These are phyloP conservation scores for Zophobas morio DNA, from an alignment of 1,140 invertebrate genomes.

Conservation along the genomic window DNA sequence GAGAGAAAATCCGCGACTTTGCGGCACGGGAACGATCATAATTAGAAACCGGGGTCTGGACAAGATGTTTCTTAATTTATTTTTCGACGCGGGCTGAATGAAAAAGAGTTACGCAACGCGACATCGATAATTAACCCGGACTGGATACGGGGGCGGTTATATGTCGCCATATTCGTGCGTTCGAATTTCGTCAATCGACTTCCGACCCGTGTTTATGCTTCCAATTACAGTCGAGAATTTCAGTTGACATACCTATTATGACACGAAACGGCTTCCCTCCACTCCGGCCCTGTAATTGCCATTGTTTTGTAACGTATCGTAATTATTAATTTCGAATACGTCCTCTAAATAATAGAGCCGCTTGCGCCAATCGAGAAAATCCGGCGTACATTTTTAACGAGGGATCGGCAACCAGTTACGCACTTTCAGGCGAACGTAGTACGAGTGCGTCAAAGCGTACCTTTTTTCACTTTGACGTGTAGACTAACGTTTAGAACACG, in stretches of 20 bases:
- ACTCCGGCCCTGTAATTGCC: constrained; percentile 1
- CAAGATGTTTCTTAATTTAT: not conserved
- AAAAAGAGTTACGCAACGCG: too few relatives aligned
- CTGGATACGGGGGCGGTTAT: constrained; percentile 24
- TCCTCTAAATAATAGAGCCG: constrained; percentile 15
- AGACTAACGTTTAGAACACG: not conserved
- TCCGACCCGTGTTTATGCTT: constrained; percentile 35
- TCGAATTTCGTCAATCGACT: constrained; percentile 38
- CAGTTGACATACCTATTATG: constrained; percentile 42
- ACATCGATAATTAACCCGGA: constrained; percentile 8
- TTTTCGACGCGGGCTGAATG: not conserved
- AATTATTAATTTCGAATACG: constrained; percentile 33
- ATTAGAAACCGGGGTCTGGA: too few relatives aligned
- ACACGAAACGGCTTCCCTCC: constrained; percentile 10
- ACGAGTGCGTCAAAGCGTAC: too few relatives aligned
- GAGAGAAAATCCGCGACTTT: too few relatives aligned
- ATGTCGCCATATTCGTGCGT: constrained; percentile 37
- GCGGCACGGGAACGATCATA: too few relatives aligned
- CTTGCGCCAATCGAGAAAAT: not conserved
- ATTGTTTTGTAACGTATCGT: constrained; percentile 39
- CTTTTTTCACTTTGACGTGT: too few relatives aligned
- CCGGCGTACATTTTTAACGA: too few relatives aligned
- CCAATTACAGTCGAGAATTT: constrained; percentile 38
- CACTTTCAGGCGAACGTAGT: too few relatives aligned
- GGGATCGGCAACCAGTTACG: too few relatives aligned